Evolutionary conservation across 2,888 invertebrate species (phyloP).

Genomic region (Acleris sparsana): DNA sequence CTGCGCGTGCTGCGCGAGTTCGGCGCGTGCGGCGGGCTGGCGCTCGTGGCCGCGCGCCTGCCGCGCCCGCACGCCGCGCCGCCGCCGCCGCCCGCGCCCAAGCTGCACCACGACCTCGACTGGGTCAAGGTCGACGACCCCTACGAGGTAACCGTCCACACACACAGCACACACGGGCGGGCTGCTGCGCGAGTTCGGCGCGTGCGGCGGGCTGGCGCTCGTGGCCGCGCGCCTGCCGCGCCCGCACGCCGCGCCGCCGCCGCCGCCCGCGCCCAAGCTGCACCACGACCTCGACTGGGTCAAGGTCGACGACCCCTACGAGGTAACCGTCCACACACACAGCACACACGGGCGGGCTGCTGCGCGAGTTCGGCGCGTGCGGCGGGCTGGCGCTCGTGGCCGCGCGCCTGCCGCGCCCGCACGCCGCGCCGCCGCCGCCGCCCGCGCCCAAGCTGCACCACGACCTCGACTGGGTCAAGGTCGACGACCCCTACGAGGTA

Average conservation of each 20-base stretch:
- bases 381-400: constrained; percentile 67
- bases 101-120: constrained; percentile 83
- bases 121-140: constrained; percentile 87
- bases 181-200: no score
- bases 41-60: constrained; percentile 93
- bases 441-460: constrained; percentile 80
- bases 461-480: constrained; percentile 87
- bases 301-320: constrained; percentile 84
- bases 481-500: constrained; percentile 84
- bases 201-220: no score
- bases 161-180: no score
- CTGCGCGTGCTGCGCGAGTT: constrained; percentile 89
- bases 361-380: no score
- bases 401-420: constrained; percentile 93
- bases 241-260: constrained; percentile 90
- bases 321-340: constrained; percentile 56
- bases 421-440: constrained; percentile 87
- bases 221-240: constrained; percentile 93
- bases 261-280: constrained; percentile 78
- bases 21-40: constrained; percentile 94
- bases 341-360: no score
- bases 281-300: constrained; percentile 86
- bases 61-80: constrained; percentile 93
- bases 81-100: constrained; percentile 77
- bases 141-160: constrained; percentile 70